Percentiles rank a stretch among this genome's conserved stretches.
Conservation (phyloP, 2,113 vertebrate species). For the Plecturocebus donacophilus region DNA sequence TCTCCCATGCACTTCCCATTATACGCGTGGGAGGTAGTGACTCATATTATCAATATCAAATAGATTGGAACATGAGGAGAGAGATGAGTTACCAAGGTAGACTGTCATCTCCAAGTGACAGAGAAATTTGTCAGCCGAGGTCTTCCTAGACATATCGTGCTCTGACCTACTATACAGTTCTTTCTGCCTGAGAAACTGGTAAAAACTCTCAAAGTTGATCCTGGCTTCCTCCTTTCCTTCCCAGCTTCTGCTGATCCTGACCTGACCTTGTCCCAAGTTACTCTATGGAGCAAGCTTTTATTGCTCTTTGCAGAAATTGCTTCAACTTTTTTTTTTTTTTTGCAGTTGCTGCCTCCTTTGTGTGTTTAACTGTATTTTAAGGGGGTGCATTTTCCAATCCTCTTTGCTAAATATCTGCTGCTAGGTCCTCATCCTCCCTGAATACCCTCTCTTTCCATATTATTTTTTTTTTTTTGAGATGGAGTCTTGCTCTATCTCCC, state of each 20-base stretch:
- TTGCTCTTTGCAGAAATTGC: not conserved
- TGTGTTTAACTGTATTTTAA: not conserved
- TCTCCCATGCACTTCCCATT: not conserved
- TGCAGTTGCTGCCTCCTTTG: not conserved
- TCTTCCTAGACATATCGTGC: not conserved
- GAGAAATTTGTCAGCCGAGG: not conserved
- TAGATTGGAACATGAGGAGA: not conserved
- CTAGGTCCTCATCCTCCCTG: not conserved
- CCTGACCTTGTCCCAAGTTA: not conserved
- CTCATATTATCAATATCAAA: fast-evolving
- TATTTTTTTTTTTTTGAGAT: not conserved
- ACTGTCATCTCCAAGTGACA: not conserved
- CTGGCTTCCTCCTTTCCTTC: not conserved
- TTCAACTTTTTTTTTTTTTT: not conserved
- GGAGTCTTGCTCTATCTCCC: too few relatives aligned
- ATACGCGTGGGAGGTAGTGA: too few relatives aligned
- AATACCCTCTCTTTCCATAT: not conserved
- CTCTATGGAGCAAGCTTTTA: not conserved
- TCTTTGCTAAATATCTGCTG: not conserved
- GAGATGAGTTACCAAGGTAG: not conserved
- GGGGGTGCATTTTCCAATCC: not conserved
- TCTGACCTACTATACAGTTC: not conserved
- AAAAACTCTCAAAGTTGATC: not conserved
- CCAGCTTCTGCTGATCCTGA: not conserved
- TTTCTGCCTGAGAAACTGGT: not conserved